These are phyloP conservation scores for Chrysemys picta DNA, from an alignment of 2,113 vertebrate species.

Conservation along the genomic window DNA sequence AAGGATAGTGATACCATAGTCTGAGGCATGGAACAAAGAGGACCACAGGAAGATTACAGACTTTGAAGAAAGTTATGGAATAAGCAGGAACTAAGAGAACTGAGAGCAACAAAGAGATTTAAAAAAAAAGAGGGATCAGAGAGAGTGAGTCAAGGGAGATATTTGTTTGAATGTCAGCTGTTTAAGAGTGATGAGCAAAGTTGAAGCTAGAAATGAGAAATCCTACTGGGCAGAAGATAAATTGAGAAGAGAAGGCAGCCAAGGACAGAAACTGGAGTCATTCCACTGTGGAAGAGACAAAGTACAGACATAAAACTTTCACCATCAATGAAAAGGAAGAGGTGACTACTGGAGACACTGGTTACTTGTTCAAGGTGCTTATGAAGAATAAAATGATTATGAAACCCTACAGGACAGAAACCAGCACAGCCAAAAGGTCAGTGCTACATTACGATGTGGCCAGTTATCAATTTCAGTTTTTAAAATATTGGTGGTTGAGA, in stretches of 20 bases:
- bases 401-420: not conserved
- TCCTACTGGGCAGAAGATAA: slow-evolving; percentile 7
- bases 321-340: not conserved
- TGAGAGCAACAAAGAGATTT: not conserved
- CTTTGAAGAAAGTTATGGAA: slow-evolving; percentile 20
- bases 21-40: not conserved
- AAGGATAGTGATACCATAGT: not conserved
- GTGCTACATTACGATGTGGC: not conserved
- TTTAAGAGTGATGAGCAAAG: not conserved
- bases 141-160: not conserved
- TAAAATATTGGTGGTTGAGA: rapidly evolving
- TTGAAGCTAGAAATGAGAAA: not conserved
- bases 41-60: not conserved
- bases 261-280: not conserved
- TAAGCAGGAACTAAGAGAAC: not conserved
- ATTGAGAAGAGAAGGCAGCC: not conserved
- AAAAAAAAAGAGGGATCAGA: slow-evolving; percentile 42
- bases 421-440: not conserved
- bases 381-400: not conserved
- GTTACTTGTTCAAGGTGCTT: not conserved
- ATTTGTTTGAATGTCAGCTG: rapidly evolving
- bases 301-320: not conserved
- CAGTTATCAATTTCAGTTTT: not conserved
- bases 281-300: not conserved
- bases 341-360: not conserved